These are phyloP conservation scores for Lanistes nyassanus DNA, from an alignment of 1,140 invertebrate genomes.

Conservation along the genomic window DNA sequence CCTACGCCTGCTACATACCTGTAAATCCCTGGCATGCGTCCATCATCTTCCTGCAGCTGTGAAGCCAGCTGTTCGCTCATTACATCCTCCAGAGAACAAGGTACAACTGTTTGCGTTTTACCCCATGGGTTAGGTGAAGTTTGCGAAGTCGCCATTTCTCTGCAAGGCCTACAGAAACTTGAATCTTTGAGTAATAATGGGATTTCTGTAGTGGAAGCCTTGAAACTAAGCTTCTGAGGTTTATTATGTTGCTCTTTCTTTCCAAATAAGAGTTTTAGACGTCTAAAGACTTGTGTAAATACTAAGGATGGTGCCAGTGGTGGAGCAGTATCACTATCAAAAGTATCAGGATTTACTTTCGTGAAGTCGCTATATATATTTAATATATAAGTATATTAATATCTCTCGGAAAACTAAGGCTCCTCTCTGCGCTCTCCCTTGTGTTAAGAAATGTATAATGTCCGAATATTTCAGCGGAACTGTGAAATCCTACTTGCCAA, in stretches of 20 bases:
- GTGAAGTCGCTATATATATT: too few species aligned
- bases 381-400: too few species aligned
- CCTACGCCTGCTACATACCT: neutral
- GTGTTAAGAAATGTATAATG: too few species aligned
- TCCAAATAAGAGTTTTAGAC: neutral
- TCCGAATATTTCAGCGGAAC: too few species aligned
- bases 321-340: too few species aligned
- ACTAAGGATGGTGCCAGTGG: neutral
- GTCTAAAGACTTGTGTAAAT: slow-evolving; percentile 7
- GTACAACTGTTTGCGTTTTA: slow-evolving; percentile 27
- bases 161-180: neutral
- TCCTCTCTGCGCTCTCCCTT: too few species aligned
- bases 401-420: too few species aligned
- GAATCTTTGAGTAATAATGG: slow-evolving; percentile 9
- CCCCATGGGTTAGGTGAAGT: slow-evolving; percentile 43
- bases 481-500: too few species aligned
- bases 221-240: neutral
- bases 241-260: neutral
- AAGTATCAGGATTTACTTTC: too few species aligned
- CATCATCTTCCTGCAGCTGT: slow-evolving; percentile 35
- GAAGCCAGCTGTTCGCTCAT: slow-evolving; percentile 60
- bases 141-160: slow-evolving; percentile 15
- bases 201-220: neutral
- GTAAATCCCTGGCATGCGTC: neutral
- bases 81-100: slow-evolving; percentile 54